Base-by-base conservation (phyloP, 2,888 invertebrate species). In the Beris morrisii region DNA sequence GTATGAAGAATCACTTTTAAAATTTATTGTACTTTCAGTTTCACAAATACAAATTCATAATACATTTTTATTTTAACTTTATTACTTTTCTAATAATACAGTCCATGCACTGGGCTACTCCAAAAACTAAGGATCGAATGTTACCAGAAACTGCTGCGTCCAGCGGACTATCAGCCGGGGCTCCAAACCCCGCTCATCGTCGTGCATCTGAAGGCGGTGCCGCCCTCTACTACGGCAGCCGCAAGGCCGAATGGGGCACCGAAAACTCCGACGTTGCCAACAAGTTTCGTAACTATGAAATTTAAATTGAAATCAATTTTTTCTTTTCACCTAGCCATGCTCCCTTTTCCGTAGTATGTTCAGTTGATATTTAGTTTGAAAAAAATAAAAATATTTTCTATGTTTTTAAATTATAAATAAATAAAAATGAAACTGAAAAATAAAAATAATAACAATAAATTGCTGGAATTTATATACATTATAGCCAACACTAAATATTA, bases 81-180 rank as follows among this genome's bases (percentile, higher is more conserved):
- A 45, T 45, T 45, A 12, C 45, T 45, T 45, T 45, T n/a, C 45
- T n/a, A 11, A 11, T 12, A 22, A 22, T 22, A 59, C 84, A 95
- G 88, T 92, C 93, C 61, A 93, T 95, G 92, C 95, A 95, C 78
- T 95, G 95, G 95, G 88, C 90, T 70, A 91, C 90, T 69, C 91
- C 92, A 46, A 93, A 93, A 80, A 93, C 92, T 73, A 93, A 93
- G 81, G 93, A 93, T 74, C 88, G 93, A 72, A 95, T 94, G 94
- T 77, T 93, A 76, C 84, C 85, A 66, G 87, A 85, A 67, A 78
- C 83, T 1, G 79, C 74, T 11, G 74, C 75, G 30, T 84, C 83
- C n/a, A 84, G 84, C 3, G 84, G 85, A 31, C 86, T 89, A 61
- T 84, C 85, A 13, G 82, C 84, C 13, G 82, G 82, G 43, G 82